Evolutionary conservation across 2,113 vertebrate genomes (phyloP), one percentile per base, ranked within the genome.

Genomic region (Phainopepla nitens): DNA sequence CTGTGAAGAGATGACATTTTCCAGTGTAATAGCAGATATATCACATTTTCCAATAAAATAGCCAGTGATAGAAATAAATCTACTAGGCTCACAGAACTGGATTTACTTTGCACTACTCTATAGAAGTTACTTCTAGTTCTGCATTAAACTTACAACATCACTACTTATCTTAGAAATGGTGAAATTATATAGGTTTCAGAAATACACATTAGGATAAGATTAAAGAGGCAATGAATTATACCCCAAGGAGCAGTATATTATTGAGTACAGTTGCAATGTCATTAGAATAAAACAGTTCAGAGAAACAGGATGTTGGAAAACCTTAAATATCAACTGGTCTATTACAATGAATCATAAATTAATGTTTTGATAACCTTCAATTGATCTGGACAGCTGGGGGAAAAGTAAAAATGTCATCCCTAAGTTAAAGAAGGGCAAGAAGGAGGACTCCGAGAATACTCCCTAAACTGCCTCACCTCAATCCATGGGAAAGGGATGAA

Each of bases 1-100:
- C 21, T 81, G 45, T 70, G 92, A 81, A 83, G 13, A 90, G 33
- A 62, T 93, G n/a, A 70, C 62, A 75, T 60, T 70, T 95, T 70
- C 86, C 47, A 68, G 11, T 35, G 24, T 41, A 71, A 75, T 23
- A 84, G 72, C 33, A 75, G 65, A 82, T 85, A 71, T 41, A 56
- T 56, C 73, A 75, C 35, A 58, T 81, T 92, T 94, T 61, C 64
- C 68, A 86, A 36, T 39, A 65, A 54, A 94, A 54, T 49, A 58
- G 44, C 35, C 53, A 51, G 23, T 42, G 77, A 72, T 3, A 71
- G 44, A 65, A 95, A 72, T 91, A 95, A 64, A 94, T 95, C 62
- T 64, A 33, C 61, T 23, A 53, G 57, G 41, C 31, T 82, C 39
- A 78, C 13, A 50, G 53, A 82, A 76, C 49, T 57, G 51, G 25